Evolutionary conservation across 2,113 vertebrate genomes (phyloP), one percentile per base, ranked within the genome.

Genomic region (Elaphurus davidianus): DNA sequence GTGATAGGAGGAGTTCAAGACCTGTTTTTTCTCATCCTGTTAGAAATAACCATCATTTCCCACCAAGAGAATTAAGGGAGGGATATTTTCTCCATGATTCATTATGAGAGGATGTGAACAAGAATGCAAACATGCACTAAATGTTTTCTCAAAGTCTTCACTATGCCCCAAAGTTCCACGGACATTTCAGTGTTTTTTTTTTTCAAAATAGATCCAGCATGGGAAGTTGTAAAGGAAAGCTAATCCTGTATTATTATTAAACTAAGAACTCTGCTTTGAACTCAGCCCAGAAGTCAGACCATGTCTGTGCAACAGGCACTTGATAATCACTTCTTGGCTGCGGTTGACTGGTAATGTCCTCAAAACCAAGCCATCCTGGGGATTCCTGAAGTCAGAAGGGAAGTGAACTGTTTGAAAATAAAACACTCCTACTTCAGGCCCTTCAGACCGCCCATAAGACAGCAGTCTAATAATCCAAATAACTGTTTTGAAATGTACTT

Each of bases 351-450:
- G 71, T 88, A 97, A 97, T 95, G 84, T 74, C 90, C 96, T 98
- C 0, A 1, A 96, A 98, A 98, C 98, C 97, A 98, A 98, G 97
- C 78, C 91, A 76, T 59, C 36, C 0, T 0, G 2, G 97, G 98
- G 96, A 98, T 98, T 98, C 98, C 98, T 97, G 79, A 97, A 97
- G 94, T 97, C 94, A 89, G 79, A 98, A 97, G 86, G 90, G 59
- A 98, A 98, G 91, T 95, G 71, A 82, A 76, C 97, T 78, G 27
- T 88, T 88, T 96, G 87, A 98, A 97, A 94, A 78, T 91, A 97
- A 94, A 98, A 95, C 25, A 40, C 52, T 96, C 59, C 84, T 0
- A 0, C 28, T 94, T 96, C 52, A 59, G 57, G 50, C 45, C 92
- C 81, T 45, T n/a, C 87, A 89, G 95, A 64, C 62, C 33, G 52